phyloP scores from a whole-genome alignment of 2,888 invertebrate species.

The Lordiphosa andalusiaca region DNA sequence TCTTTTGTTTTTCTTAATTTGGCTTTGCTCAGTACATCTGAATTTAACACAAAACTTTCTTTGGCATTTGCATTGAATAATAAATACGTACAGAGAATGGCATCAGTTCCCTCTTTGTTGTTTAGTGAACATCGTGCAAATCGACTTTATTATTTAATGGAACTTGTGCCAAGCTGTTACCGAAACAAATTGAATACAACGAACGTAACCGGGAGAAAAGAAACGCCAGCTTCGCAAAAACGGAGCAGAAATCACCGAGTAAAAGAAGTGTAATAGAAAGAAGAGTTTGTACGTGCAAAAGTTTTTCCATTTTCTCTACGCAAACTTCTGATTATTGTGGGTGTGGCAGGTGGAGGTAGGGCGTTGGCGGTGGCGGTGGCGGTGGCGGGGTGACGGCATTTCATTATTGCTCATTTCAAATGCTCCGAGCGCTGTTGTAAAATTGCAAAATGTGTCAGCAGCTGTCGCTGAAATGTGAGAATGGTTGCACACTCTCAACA shows the following conservation, averaged over 20 bases:
- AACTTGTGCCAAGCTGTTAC: slow-evolving; percentile 71
- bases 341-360: slow-evolving; percentile 10
- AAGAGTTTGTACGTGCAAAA: slow-evolving; percentile 68
- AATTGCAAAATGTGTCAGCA: slow-evolving; percentile 42
- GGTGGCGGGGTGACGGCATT: slow-evolving; percentile 27
- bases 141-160: slow-evolving; percentile 75
- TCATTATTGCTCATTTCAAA: slow-evolving; percentile 58
- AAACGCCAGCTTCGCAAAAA: slow-evolving; percentile 44
- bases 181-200: slow-evolving; percentile 73
- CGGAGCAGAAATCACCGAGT: slow-evolving; percentile 20
- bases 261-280: slow-evolving; percentile 63
- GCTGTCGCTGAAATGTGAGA: slow-evolving; percentile 35
- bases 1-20: neutral
- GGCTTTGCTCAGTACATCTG: slow-evolving; percentile 9
- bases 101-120: neutral
- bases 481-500: slow-evolving; percentile 14
- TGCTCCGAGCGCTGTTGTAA: slow-evolving; percentile 33
- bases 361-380: slow-evolving; percentile 1
- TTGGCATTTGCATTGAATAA: slow-evolving; percentile 33
- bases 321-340: slow-evolving; percentile 34
- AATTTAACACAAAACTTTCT: slow-evolving; percentile 14
- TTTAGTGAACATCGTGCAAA: slow-evolving; percentile 52
- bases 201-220: slow-evolving; percentile 24
- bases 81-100: slow-evolving; percentile 16
- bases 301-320: slow-evolving; percentile 69